Conservation (phyloP, 2,888 invertebrate genomes). For the Idaea straminata region DNA sequence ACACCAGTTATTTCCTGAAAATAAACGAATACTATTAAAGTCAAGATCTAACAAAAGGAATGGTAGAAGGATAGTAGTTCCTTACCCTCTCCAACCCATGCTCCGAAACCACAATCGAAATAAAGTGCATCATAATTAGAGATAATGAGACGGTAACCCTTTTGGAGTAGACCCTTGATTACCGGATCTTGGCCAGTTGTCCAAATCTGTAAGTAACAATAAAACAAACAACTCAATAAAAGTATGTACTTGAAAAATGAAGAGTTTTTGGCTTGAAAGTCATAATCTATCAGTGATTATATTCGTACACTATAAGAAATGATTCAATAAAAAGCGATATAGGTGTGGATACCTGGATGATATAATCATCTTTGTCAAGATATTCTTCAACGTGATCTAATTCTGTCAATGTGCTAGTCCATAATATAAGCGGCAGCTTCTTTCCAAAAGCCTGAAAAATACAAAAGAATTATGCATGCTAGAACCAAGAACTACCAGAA, state of each 20-base stretch:
- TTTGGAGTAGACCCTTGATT: conserved; percentile 83
- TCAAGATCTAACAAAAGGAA: neutral
- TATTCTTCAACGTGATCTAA: conserved; percentile 82
- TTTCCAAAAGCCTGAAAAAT: conserved; percentile 68
- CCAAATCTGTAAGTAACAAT: conserved; percentile 80
- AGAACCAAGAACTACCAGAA: neutral
- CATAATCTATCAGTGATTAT: neutral
- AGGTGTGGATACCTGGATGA: conserved; percentile 81
- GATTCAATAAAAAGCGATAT: conserved; percentile 11
- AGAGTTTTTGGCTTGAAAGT: neutral
- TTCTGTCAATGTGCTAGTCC: conserved; percentile 90
- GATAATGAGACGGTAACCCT: conserved; percentile 88
- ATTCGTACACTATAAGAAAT: neutral
- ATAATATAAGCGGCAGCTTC: conserved; percentile 84
- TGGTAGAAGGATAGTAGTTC: conserved; percentile 4
- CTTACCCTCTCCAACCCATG: conserved; percentile 86
- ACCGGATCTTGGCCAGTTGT: conserved; percentile 84
- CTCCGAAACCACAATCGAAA: conserved; percentile 91
- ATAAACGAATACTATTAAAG: conserved; percentile 7
- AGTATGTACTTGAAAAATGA: neutral
- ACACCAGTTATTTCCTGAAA: conserved; percentile 92
- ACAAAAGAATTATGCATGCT: neutral
- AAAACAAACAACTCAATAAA: conserved; percentile 4
- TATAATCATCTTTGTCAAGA: conserved; percentile 86
- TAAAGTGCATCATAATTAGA: conserved; percentile 94